Base-by-base conservation (phyloP, 1,140 invertebrate species). In the Chironomus tepperi region DNA sequence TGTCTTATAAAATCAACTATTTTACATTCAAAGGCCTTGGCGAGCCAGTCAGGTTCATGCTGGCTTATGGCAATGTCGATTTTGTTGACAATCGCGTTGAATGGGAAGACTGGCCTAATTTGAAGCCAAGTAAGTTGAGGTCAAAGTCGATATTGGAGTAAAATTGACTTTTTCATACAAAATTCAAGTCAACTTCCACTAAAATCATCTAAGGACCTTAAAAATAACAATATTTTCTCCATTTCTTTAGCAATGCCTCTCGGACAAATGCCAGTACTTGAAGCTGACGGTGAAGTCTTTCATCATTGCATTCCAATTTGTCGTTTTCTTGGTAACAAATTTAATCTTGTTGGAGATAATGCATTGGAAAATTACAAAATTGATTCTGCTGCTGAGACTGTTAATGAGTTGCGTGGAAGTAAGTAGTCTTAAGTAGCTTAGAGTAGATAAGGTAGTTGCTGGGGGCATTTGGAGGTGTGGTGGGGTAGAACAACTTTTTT, bases 251-350 rank as follows among this genome's bases (percentile, higher is more conserved):
- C 80, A 2, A 87, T 85, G 80, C 90, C 90, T 3, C 89, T 88
- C 78, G 90, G 89, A 1, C 87, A 90, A 79, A 79, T 90, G 10
- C 91, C 91, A 0, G 80, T 90, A 12, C 79, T 92, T 57, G 88
- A 89, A 78, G 80, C 89, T 18, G 87, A 91, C 77, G 90, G 87
- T 0, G 87, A 88, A 77, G 78, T 81, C 16, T 78, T 87, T 5
- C 81, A 85, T 77, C 90, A 92, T 79, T 87, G 86, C 43, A 77
- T 83, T 9, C 86, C 90, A 15, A 90, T 93, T 74, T 83, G 81
- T 47, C 84, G 89, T 42, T 91, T 88, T 77, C 79, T 90, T 1
- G 90, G 87, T 0, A 88, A 86, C 76, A 80, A 89, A 77, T 84
- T 82, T 67, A 87, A 85, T 65, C 78, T 93, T 7, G 84, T 83